Percentiles rank a stretch among this genome's conserved stretches.
Conservation (phyloP, 2,113 vertebrate genomes). For the Trachemys scripta region DNA sequence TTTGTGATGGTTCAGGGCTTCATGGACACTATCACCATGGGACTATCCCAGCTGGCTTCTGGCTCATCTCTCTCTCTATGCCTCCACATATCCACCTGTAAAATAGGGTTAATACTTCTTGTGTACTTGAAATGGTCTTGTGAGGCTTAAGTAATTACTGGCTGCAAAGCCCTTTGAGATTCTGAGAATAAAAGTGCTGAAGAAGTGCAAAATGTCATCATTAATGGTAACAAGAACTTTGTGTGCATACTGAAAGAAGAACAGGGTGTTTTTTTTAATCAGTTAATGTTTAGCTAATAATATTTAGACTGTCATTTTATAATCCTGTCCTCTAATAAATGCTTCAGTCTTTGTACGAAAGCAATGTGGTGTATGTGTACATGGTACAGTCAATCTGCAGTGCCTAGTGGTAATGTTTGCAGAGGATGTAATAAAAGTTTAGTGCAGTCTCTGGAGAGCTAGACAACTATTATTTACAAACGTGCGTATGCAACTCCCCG, state of each 20-base stretch:
- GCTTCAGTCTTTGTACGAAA: constrained; percentile 5
- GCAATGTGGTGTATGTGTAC: constrained; percentile 26
- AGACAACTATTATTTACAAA: constrained; percentile 47
- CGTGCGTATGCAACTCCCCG: background rate
- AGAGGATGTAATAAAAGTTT: constrained; percentile 46
- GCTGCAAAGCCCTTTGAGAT: background rate
- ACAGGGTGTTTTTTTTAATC: background rate
- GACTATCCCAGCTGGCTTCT: background rate
- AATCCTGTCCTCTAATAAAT: constrained; percentile 52
- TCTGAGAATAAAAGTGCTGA: background rate
- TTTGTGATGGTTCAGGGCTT: background rate
- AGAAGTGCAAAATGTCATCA: background rate
- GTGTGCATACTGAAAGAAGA: background rate
- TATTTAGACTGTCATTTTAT: constrained; percentile 44
- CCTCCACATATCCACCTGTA: background rate
- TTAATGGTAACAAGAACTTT: background rate
- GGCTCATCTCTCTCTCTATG: background rate
- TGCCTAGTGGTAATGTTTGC: constrained; percentile 51
- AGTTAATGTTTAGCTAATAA: constrained; percentile 41
- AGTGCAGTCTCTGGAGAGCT: constrained; percentile 24
- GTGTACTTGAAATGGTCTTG: background rate
- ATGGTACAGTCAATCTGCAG: constrained; percentile 26
- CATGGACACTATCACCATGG: background rate
- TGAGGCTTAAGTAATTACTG: background rate
- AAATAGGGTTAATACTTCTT: background rate